Percentiles rank a stretch among this genome's conserved stretches.
Conservation (phyloP, 2,888 invertebrate genomes). For the Saturnia pavonia region DNA sequence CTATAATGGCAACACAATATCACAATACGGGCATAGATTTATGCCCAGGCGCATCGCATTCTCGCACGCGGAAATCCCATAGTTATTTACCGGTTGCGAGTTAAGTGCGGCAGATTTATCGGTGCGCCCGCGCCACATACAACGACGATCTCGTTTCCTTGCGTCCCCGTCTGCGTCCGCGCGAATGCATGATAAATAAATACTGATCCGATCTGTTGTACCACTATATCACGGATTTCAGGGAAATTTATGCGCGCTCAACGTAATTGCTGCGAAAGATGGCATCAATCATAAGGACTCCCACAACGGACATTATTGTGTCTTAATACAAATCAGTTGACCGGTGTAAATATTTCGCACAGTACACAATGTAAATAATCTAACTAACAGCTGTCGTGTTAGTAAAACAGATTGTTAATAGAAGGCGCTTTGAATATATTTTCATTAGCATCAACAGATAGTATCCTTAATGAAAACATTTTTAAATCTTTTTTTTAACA, state of each 20-base stretch:
- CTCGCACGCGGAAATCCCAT: slow-evolving; percentile 82
- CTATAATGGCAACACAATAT: slow-evolving; percentile 81
- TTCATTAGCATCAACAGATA: no score
- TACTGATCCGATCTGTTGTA: slow-evolving; percentile 49
- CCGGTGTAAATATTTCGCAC: no score
- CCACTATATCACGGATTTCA: slow-evolving; percentile 53
- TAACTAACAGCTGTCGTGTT: no score
- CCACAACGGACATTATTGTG: not conserved
- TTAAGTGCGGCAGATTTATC: slow-evolving; percentile 81
- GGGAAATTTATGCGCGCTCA: slow-evolving; percentile 47
- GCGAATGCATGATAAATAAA: slow-evolving; percentile 59
- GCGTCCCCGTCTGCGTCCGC: slow-evolving; percentile 54
- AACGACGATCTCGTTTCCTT: slow-evolving; percentile 75
- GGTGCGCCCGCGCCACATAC: slow-evolving; percentile 58
- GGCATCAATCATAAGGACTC: not conserved
- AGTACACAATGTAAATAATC: no score
- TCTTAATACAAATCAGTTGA: not conserved
- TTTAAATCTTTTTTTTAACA: no score
- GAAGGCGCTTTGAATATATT: no score
- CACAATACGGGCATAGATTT: slow-evolving; percentile 81
- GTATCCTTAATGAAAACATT: no score
- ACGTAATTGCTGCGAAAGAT: slow-evolving; percentile 43
- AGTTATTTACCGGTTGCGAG: slow-evolving; percentile 82
- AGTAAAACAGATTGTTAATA: no score
- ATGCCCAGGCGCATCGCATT: slow-evolving; percentile 76